phyloP scores from a whole-genome alignment of 2,113 vertebrate species.

The Todiramphus chloris region DNA sequence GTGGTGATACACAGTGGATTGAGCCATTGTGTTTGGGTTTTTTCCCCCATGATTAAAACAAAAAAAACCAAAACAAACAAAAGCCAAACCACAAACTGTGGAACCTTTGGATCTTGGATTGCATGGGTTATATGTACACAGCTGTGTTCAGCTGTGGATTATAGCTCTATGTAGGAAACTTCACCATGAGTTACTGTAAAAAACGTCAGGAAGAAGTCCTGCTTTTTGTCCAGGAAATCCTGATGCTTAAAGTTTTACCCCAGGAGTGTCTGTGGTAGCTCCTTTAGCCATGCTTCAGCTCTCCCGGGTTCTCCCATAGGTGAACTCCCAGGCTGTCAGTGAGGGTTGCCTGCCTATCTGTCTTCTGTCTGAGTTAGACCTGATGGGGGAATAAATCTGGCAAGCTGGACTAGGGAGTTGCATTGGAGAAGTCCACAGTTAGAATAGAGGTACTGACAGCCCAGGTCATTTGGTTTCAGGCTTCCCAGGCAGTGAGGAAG shows the following conservation, averaged over 20 bases:
- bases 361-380: fast-evolving
- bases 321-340: neutral
- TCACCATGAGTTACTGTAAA: neutral
- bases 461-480: neutral
- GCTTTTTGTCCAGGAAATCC: neutral
- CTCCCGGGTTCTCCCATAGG: neutral
- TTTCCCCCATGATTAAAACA: neutral
- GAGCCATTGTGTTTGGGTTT: neutral
- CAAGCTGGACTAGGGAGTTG: neutral
- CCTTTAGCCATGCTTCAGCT: neutral
- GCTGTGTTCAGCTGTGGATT: neutral
- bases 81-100: neutral
- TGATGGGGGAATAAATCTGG: fast-evolving
- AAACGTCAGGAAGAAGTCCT: neutral
- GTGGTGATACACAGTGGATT: neutral
- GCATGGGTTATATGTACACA: neutral
- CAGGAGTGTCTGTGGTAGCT: neutral
- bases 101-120: neutral
- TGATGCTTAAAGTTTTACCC: neutral
- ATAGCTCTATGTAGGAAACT: neutral
- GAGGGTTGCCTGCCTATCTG: neutral
- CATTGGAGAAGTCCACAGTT: neutral
- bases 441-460: neutral
- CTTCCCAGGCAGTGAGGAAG: neutral
- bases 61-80: too few species aligned